Evolutionary conservation across 1,140 invertebrate species (phyloP), one percentile per base, ranked within the genome.

Genomic region (Diachasmimorpha longicaudata): DNA sequence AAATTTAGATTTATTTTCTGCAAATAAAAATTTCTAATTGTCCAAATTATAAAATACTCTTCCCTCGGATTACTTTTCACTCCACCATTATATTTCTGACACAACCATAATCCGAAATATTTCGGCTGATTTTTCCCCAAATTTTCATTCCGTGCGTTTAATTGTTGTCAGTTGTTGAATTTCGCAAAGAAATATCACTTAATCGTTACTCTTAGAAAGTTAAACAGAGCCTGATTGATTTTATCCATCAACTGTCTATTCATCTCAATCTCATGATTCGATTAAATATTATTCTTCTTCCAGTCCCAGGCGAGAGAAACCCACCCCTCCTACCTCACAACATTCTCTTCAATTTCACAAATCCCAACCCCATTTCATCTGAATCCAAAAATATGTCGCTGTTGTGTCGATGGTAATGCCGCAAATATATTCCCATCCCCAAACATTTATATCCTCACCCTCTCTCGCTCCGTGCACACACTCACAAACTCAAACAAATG

Each of bases 371-470:
- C 58, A 63, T 63, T 63, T 63, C 58, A 63, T 63, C 23, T 25
- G 16, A 25, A 25, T 63, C 19, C 23, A 63, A 23, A 6, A 66
- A 68, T 42, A 58, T 78, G 44, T 80, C 76, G 79, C 74, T 78
- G 77, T 76, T 80, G 77, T 79, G 79, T 81, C 79, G 79, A 77
- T 79, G 79, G 79, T 79, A 63, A 73, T 23, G 58, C 19, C 37
- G 66, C 74, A 70, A 75, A 75, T 68, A 74, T 63, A 37, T 75
- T 10, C 21, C 72, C 58, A 68, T 31, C 70, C 58, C 75, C 55
- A 72, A n/a, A 77, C 37, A 58, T 77, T 72, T 76, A 36, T 75
- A 58, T 39, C 72, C 39, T 69, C 72, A 77, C 71, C 70, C 44
- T 77, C 58, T 70, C 72, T 58, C 70, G 63, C 73, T 72, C 67